phyloP scores from a whole-genome alignment of 2,113 vertebrate genomes.

The Glaucomys volans region DNA sequence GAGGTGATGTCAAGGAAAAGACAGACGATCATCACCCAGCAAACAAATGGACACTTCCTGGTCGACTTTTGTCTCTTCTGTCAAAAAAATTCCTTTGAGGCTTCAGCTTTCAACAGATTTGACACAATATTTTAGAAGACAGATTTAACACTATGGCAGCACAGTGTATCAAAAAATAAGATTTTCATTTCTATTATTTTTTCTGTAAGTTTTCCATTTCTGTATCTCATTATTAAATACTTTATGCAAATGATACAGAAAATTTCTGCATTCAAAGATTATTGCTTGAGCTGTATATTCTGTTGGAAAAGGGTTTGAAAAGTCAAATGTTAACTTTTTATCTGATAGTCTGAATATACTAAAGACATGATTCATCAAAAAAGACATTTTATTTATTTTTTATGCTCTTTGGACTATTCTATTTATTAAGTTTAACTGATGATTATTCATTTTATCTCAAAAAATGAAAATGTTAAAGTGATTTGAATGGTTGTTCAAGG shows the following conservation, averaged over 20 bases:
- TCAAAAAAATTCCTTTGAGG: constrained; percentile 57
- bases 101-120: constrained; percentile 72
- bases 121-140: constrained; percentile 60
- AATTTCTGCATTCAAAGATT: background rate
- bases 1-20: constrained; percentile 33
- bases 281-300: background rate
- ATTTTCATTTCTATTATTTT: background rate
- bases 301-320: background rate
- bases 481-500: background rate
- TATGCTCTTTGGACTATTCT: background rate
- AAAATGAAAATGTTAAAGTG: background rate
- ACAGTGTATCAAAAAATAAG: background rate
- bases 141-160: background rate
- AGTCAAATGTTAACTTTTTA: background rate
- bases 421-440: background rate
- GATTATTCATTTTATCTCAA: background rate
- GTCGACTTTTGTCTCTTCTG: constrained; percentile 59
- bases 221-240: background rate
- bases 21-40: constrained; percentile 51
- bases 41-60: constrained; percentile 41
- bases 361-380: background rate
- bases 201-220: background rate
- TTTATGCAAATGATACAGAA: background rate
- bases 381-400: background rate
- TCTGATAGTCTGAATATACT: background rate